phyloP scores from a whole-genome alignment of 2,888 invertebrate species.

The Alloscopus bannaensis region DNA sequence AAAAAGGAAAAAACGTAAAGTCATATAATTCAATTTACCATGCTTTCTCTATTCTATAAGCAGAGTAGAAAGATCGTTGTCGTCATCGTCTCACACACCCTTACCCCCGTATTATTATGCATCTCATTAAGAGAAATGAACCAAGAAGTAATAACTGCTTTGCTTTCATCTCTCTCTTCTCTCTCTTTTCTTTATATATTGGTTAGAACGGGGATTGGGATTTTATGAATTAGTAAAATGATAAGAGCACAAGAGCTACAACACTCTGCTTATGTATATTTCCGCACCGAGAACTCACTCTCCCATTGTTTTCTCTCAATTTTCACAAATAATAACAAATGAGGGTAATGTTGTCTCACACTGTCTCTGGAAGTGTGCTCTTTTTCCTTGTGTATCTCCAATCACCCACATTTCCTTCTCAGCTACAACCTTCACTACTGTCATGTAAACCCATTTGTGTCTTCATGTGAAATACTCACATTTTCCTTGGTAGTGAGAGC shows the following conservation, averaged over 20 bases:
- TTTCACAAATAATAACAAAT: conserved; percentile 61
- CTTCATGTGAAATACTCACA: too few relatives aligned
- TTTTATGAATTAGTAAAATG: conserved; percentile 64
- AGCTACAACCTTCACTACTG: background rate
- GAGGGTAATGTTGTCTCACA: conserved; percentile 48
- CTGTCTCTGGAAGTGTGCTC: conserved; percentile 41
- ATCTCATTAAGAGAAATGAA: conserved; percentile 66
- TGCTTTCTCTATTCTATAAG: too few relatives aligned
- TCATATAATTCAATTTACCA: too few relatives aligned
- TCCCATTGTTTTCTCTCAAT: conserved; percentile 35
- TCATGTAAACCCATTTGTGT: background rate
- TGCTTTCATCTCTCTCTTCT: conserved; percentile 16
- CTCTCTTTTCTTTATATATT: conserved; percentile 30
- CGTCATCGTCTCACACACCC: background rate
- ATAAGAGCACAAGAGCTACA: conserved; percentile 53
- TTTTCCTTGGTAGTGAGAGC: conserved; percentile 37
- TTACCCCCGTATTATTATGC: conserved; percentile 42
- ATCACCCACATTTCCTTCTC: background rate
- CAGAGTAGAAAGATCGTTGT: background rate
- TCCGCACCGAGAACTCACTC: background rate
- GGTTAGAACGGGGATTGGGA: conserved; percentile 52
- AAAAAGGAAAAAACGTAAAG: conserved; percentile 56
- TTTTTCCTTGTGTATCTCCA: conserved; percentile 31
- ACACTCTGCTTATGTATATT: conserved; percentile 16
- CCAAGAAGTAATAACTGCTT: conserved; percentile 60